Evolutionary conservation across 2,888 invertebrate genomes (phyloP).

Genomic region (Toxonevra muliebris): DNA sequence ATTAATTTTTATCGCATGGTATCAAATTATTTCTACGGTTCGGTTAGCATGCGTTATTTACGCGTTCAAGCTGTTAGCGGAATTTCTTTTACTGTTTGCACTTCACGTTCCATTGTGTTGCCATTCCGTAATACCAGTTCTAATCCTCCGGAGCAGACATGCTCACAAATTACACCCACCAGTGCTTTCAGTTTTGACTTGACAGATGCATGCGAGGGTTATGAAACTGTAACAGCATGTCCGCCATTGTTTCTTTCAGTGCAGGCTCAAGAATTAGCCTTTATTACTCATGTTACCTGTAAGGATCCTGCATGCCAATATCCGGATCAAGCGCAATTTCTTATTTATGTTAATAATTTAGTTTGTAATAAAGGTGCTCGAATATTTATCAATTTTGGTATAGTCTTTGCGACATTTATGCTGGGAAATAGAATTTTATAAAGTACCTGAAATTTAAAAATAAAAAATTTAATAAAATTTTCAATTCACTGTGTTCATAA

Average conservation of each 20-base stretch:
- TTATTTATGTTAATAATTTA: conserved; percentile 73
- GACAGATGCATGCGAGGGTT: conserved; percentile 69
- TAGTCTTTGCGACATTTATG: too few relatives aligned
- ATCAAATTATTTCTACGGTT: conserved; percentile 75
- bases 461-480: too few relatives aligned
- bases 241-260: conserved; percentile 76
- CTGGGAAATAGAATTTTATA: too few relatives aligned
- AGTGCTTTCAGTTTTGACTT: conserved; percentile 69
- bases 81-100: conserved; percentile 70
- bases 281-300: conserved; percentile 62
- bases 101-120: conserved; percentile 68
- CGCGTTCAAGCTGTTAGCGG: conserved; percentile 68
- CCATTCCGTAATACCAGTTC: conserved; percentile 65
- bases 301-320: conserved; percentile 72
- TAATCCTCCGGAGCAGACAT: conserved; percentile 62
- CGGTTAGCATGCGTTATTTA: conserved; percentile 66
- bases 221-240: conserved; percentile 69
- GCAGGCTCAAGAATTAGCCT: conserved; percentile 58
- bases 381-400: conserved; percentile 21
- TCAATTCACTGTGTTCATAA: too few relatives aligned
- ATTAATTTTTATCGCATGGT: conserved; percentile 75
- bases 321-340: conserved; percentile 74
- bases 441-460: too few relatives aligned
- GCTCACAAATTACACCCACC: conserved; percentile 69
- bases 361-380: conserved; percentile 70